Conservation (phyloP, 2,797 vertebrate species). For the Garrulus glandarius region DNA sequence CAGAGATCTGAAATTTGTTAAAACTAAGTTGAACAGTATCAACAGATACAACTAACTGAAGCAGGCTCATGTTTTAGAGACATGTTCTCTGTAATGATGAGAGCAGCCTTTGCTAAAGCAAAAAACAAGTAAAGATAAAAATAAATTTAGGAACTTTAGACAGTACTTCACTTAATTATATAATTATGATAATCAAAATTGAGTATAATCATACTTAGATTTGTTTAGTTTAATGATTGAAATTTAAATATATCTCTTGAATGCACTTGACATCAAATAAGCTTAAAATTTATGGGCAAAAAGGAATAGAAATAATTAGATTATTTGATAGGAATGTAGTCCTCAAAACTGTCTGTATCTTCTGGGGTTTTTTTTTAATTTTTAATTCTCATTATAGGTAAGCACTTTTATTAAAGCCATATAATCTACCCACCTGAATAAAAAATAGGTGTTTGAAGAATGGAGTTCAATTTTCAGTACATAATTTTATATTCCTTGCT, state of each 20-base stretch:
- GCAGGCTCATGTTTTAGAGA: not conserved
- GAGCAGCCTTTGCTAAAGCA: not conserved
- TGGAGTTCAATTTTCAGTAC: not conserved
- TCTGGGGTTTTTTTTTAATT: accelerated
- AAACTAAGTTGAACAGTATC: not conserved
- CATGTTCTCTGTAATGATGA: not conserved
- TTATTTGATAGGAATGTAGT: not conserved
- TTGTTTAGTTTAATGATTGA: not conserved
- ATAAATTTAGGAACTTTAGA: not conserved
- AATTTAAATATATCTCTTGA: not conserved
- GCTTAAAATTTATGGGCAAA: not conserved
- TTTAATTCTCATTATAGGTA: not conserved
- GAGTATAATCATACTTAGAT: not conserved
- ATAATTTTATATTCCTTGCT: not conserved
- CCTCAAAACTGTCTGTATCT: not conserved
- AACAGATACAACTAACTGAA: not conserved
- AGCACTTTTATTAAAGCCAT: not conserved
- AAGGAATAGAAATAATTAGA: not conserved
- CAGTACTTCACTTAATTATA: not conserved
- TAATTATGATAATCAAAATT: not conserved
- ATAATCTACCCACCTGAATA: not conserved
- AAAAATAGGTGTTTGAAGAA: not conserved
- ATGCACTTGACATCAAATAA: not conserved
- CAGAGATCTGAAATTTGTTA: not conserved
- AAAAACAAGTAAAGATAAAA: not conserved